Evolutionary conservation across 30 jellyfish, hydroid and myxozoan genomes (phyloP), one percentile per base, ranked within the genome.

Genomic region (Haliclystus octoradiatus): DNA sequence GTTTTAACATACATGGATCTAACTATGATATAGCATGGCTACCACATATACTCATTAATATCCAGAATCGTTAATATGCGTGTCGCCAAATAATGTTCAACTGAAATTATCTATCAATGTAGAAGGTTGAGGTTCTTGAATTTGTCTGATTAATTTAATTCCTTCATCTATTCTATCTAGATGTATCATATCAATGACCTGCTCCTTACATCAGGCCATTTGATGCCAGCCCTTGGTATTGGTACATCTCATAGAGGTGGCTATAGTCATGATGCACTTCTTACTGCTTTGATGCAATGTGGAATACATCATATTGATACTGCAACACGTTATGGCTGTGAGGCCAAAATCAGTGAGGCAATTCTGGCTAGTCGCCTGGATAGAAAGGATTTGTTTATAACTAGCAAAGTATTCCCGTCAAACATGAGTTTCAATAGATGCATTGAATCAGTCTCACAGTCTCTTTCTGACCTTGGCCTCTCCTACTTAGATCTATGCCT

Each of bases 231-330:
- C 19, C 19, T 40, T 5, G 57, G 57, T 19, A 40, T 40, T 19
- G 57, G 57, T 9, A 40, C 57, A 40, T 40, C 57, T 9, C 57
- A 40, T 40, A 9, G 57, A 40, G 57, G 57, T 40, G 57, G 57
- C 9, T 40, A 40, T 40, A 40, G 19, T 19, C 57, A 40, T 40
- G 57, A 40, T 40, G 57, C 57, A 9, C 9, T 40, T 40, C 14
- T 40, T 40, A 19, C 57, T 9, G 57, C 57, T 5, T 40, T 40
- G 57, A 40, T 9, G 19, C 14, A 40, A 5, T 40, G 19, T 40
- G 57, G 19, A 5, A 19, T 40, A 19, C 57, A 19, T 5, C 57
- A 40, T 40, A 40, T 40, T 40, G 57, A 40, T 19, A 40, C 57
- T 19, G 57, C 57, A 9, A 9, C 14, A 9, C 57, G 19, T 40